Conservation (phyloP, 2,113 vertebrate species). For the Upupa epops region DNA sequence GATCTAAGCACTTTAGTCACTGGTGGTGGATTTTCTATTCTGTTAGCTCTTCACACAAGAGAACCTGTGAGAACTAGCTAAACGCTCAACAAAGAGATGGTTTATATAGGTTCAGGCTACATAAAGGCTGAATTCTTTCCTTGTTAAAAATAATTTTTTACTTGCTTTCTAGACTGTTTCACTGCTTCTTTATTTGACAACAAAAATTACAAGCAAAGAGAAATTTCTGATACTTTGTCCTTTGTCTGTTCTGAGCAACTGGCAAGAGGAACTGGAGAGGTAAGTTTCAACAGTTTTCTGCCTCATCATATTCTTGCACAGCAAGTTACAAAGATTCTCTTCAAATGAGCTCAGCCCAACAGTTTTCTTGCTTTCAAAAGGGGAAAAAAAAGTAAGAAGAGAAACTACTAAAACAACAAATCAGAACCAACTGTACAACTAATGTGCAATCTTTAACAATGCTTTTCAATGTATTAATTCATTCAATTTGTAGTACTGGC, state of each 20-base stretch:
- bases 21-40: not conserved
- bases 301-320: not conserved
- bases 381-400: not conserved
- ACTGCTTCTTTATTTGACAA: conserved; percentile 82
- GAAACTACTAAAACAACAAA: not conserved
- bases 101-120: not conserved
- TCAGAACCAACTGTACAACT: not conserved
- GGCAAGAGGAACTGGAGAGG: conserved; percentile 87
- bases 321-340: not conserved
- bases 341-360: not conserved
- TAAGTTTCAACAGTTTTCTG: conserved; percentile 46
- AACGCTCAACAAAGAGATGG: not conserved
- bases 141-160: not conserved
- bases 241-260: conserved; percentile 89
- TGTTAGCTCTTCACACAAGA: not conserved
- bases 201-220: conserved; percentile 71
- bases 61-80: not conserved
- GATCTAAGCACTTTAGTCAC: not conserved
- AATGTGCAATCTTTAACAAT: not conserved
- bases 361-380: not conserved
- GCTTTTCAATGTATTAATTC: not conserved
- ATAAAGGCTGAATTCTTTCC: not conserved
- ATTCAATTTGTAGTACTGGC: not conserved
- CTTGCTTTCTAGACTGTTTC: conserved; percentile 83
- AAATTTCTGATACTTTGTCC: conserved; percentile 90